These are phyloP conservation scores for Fissipunctia ypsillon DNA, from an alignment of 2,888 invertebrate species.

Conservation along the genomic window DNA sequence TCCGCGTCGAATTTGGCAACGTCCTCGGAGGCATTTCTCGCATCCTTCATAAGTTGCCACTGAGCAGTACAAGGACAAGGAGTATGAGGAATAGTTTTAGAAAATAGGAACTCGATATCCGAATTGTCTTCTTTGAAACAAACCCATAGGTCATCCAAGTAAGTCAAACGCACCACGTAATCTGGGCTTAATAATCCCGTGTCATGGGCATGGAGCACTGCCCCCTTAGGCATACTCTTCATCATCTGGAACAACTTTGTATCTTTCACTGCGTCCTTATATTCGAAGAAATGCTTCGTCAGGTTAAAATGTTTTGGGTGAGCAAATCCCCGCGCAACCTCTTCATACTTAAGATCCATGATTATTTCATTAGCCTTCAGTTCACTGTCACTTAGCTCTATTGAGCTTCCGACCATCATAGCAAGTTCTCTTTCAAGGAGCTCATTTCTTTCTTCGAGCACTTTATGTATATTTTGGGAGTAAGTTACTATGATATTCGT, in stretches of 20 bases:
- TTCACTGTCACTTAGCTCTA: slow-evolving; percentile 89
- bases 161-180: slow-evolving; percentile 91
- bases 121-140: slow-evolving; percentile 79
- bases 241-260: slow-evolving; percentile 92
- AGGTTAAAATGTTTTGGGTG: slow-evolving; percentile 90
- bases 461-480: slow-evolving; percentile 57
- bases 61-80: slow-evolving; percentile 70
- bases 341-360: slow-evolving; percentile 89
- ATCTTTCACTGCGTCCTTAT: slow-evolving; percentile 90
- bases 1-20: slow-evolving; percentile 88
- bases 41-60: slow-evolving; percentile 89
- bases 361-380: slow-evolving; percentile 89
- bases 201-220: slow-evolving; percentile 93
- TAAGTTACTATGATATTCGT: slow-evolving; percentile 49
- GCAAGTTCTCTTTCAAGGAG: slow-evolving; percentile 87
- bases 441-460: slow-evolving; percentile 78
- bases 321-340: slow-evolving; percentile 86
- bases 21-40: slow-evolving; percentile 84
- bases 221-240: slow-evolving; percentile 94
- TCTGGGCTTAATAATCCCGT: slow-evolving; percentile 91
- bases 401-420: slow-evolving; percentile 88
- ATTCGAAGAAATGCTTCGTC: slow-evolving; percentile 92
- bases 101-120: slow-evolving; percentile 76
- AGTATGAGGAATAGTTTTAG: slow-evolving; percentile 69
- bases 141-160: slow-evolving; percentile 90